phyloP scores from a whole-genome alignment of 2,888 invertebrate genomes.

The Callyntrura guangdongensis region DNA sequence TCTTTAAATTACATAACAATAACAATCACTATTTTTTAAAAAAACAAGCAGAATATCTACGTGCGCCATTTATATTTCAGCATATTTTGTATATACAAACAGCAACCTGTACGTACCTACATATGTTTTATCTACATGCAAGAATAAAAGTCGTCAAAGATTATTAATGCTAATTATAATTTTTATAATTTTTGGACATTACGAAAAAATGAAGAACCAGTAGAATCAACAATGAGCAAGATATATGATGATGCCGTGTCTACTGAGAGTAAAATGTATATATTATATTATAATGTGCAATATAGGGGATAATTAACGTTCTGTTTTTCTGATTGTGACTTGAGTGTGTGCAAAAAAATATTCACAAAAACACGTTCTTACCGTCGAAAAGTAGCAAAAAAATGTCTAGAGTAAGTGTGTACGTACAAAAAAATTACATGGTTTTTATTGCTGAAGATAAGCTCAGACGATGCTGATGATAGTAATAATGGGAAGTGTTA shows the following conservation, averaged over 20 bases:
- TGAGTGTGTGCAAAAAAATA: background rate
- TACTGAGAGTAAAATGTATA: background rate
- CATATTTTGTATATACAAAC: no score
- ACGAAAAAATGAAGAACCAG: background rate
- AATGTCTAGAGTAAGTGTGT: background rate
- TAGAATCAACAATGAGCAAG: background rate
- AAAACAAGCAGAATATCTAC: background rate
- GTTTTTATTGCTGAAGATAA: constrained; percentile 9
- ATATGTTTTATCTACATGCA: no score
- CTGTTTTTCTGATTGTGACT: background rate
- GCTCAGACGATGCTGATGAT: constrained; percentile 3
- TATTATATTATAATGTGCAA: background rate
- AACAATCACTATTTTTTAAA: background rate
- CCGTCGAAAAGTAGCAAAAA: background rate
- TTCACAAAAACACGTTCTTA: background rate
- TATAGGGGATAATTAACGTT: background rate
- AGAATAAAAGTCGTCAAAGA: background rate
- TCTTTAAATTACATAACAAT: background rate
- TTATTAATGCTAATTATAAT: background rate
- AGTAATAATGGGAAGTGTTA: constrained; percentile 31
- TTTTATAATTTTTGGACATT: background rate
- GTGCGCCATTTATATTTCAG: background rate
- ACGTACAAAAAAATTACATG: background rate
- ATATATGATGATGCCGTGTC: background rate
- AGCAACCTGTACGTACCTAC: no score